Conservation (phyloP, 1,140 invertebrate genomes). For the Sesamia nonagrioides region DNA sequence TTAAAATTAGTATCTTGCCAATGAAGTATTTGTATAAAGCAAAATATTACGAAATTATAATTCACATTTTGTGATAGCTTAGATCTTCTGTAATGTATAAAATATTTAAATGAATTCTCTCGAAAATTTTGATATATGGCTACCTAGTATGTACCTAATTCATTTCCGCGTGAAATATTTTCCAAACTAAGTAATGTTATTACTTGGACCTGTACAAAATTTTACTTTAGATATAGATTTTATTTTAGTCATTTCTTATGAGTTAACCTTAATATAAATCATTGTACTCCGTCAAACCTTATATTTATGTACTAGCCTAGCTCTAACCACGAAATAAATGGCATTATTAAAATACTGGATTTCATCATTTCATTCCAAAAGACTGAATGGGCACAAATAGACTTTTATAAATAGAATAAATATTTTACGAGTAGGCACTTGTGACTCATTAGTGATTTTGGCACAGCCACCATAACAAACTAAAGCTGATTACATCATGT, state of each 20-base stretch:
- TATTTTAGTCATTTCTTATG: slow-evolving; percentile 73
- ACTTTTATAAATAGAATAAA: background rate
- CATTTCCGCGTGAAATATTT: slow-evolving; percentile 66
- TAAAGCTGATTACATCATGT: background rate
- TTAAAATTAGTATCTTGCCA: slow-evolving; percentile 80
- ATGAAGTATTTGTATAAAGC: slow-evolving; percentile 81
- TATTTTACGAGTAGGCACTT: background rate
- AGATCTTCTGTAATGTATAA: slow-evolving; percentile 79
- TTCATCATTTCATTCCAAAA: background rate
- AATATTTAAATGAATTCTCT: slow-evolving; percentile 63
- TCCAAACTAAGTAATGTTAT: slow-evolving; percentile 65
- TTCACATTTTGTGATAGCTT: slow-evolving; percentile 82
- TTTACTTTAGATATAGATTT: slow-evolving; percentile 72
- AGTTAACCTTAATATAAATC: slow-evolving; percentile 78
- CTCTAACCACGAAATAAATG: slow-evolving; percentile 83
- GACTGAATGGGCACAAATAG: background rate
- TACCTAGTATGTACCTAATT: slow-evolving; percentile 68
- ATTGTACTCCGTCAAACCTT: slow-evolving; percentile 71
- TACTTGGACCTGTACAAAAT: slow-evolving; percentile 80
- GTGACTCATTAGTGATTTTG: background rate
- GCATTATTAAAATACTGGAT: slow-evolving; percentile 68
- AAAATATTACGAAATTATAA: slow-evolving; percentile 75
- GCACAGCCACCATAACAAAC: background rate
- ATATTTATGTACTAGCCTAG: slow-evolving; percentile 83
- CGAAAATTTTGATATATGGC: slow-evolving; percentile 68